phyloP scores from a whole-genome alignment of 2,888 invertebrate genomes.

The Pteria penguin region DNA sequence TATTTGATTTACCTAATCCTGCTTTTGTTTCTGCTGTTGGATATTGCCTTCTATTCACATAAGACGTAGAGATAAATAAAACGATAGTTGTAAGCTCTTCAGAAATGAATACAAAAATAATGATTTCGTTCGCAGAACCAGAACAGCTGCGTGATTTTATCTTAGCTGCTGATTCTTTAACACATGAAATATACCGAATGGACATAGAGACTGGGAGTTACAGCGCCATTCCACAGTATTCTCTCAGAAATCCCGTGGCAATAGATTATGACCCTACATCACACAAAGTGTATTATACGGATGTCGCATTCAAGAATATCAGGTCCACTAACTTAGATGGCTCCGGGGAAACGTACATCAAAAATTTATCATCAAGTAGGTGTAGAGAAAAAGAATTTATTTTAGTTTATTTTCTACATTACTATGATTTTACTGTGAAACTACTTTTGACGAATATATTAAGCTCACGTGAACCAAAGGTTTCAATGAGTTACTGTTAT shows the following conservation, averaged over 20 bases:
- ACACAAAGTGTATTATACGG: slow-evolving; percentile 88
- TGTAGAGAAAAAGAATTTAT: no score
- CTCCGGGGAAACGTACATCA: slow-evolving; percentile 10
- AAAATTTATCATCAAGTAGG: slow-evolving; percentile 10
- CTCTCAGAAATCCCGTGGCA: slow-evolving; percentile 86
- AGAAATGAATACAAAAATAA: no score
- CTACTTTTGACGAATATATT: no score
- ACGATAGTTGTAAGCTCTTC: no score
- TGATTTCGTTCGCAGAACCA: slow-evolving; percentile 15
- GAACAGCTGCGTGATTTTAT: slow-evolving; percentile 15
- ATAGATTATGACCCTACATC: slow-evolving; percentile 90
- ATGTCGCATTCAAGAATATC: slow-evolving; percentile 81
- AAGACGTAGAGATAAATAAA: no score
- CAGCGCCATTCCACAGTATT: slow-evolving; percentile 50
- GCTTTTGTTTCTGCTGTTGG: no score
- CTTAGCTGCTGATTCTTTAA: slow-evolving; percentile 51
- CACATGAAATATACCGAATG: slow-evolving; percentile 88
- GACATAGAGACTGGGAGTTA: slow-evolving; percentile 84
- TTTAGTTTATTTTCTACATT: no score
- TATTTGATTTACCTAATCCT: no score
- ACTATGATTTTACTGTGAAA: no score
- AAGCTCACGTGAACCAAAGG: no score
- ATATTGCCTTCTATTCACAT: no score
- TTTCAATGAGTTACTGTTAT: no score
- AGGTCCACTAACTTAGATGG: slow-evolving; percentile 30